These are phyloP conservation scores for Argyresthia goedartella DNA, from an alignment of 2,888 invertebrate genomes.

Conservation along the genomic window DNA sequence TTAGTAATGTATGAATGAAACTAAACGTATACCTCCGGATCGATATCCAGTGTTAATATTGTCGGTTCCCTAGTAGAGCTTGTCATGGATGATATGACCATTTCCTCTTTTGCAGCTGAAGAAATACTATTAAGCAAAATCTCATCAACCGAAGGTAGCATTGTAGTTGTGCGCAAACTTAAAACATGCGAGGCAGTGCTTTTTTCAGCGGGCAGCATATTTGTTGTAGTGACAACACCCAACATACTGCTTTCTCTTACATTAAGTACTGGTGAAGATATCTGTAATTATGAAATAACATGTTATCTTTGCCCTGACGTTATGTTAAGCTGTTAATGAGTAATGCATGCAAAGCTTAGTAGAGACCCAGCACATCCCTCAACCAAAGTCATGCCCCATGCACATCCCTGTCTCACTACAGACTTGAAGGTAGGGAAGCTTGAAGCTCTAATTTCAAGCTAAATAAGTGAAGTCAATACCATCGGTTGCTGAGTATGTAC, in stretches of 20 bases:
- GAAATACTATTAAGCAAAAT: conserved; percentile 74
- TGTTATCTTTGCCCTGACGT: conserved; percentile 47
- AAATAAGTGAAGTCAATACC: conserved; percentile 65
- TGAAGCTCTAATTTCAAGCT: conserved; percentile 46
- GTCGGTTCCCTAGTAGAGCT: conserved; percentile 65
- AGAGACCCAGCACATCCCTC: conserved; percentile 21
- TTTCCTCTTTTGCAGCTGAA: conserved; percentile 72
- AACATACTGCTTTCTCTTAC: conserved; percentile 61
- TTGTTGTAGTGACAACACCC: conserved; percentile 57
- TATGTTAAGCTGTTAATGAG: conserved; percentile 33
- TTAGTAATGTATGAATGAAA: conserved; percentile 18
- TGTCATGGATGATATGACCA: conserved; percentile 64
- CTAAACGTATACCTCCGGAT: conserved; percentile 71
- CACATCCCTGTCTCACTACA: conserved; percentile 16
- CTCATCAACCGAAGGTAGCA: conserved; percentile 72
- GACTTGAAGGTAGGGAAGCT: conserved; percentile 4
- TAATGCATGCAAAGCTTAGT: conserved; percentile 45
- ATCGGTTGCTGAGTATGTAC: conserved; percentile 68
- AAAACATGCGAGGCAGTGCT: conserved; percentile 70
- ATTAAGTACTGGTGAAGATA: conserved; percentile 65
- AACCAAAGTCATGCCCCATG: conserved; percentile 16
- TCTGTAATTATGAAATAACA: conserved; percentile 66
- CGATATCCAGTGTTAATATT: conserved; percentile 73
- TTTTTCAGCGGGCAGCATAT: conserved; percentile 57
- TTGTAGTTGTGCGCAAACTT: conserved; percentile 69